Conservation (phyloP, 2,888 invertebrate genomes). For the Hartigia nigra region DNA sequence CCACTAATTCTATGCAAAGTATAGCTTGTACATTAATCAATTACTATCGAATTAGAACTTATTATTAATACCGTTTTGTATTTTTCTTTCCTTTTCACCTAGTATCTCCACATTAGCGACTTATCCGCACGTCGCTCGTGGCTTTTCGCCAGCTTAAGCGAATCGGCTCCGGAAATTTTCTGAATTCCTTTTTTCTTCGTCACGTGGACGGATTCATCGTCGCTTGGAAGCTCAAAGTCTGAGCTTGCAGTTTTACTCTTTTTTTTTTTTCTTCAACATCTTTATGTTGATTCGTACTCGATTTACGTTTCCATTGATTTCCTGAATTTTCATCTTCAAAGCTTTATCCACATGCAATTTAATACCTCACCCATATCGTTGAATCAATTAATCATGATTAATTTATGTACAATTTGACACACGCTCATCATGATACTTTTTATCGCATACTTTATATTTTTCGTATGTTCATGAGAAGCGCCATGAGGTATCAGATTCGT, state of each 20-base stretch:
- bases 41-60: slow-evolving; percentile 17
- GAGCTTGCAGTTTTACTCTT: not conserved
- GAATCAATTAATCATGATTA: not conserved
- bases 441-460: not conserved
- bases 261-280: not conserved
- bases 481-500: not conserved
- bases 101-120: slow-evolving; percentile 1
- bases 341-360: not conserved
- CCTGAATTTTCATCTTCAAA: not conserved
- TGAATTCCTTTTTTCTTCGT: not conserved
- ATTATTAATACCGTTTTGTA: slow-evolving; percentile 20
- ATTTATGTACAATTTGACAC: slow-evolving; percentile 24
- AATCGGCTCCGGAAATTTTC: not conserved
- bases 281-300: not conserved
- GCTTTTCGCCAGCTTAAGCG: not conserved
- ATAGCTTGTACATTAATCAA: slow-evolving; percentile 78
- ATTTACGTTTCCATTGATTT: not conserved
- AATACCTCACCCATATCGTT: not conserved
- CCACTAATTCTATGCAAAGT: slow-evolving; percentile 94
- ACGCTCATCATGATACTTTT: not conserved
- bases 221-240: not conserved
- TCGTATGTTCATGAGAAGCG: not conserved
- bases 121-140: not conserved
- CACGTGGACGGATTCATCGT: not conserved
- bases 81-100: slow-evolving; percentile 8